phyloP scores from a whole-genome alignment of 2,888 invertebrate species.

The Habrosyne pyritoides region DNA sequence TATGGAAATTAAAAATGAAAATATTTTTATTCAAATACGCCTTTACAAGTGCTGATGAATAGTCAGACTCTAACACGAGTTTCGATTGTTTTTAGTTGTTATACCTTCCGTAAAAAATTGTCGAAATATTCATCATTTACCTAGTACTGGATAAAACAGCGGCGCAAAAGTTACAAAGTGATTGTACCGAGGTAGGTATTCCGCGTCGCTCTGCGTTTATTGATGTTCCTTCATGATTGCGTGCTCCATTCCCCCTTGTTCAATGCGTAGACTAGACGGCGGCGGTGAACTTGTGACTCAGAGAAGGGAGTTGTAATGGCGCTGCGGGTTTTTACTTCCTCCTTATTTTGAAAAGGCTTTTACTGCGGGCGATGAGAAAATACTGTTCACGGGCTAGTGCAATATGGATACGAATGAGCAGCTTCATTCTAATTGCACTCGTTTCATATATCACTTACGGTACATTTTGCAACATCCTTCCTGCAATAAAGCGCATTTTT shows the following conservation, averaged over 20 bases:
- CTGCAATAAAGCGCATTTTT: too few relatives aligned
- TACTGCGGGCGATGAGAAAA: neutral
- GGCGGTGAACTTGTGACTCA: conserved; percentile 4
- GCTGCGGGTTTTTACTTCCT: neutral
- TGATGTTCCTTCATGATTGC: neutral
- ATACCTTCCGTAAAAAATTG: too few relatives aligned
- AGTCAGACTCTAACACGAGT: too few relatives aligned
- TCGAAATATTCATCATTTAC: too few relatives aligned
- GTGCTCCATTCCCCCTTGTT: neutral
- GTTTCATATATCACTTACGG: too few relatives aligned
- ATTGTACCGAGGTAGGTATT: neutral
- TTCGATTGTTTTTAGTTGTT: too few relatives aligned
- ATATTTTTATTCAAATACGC: too few relatives aligned
- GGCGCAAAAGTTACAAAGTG: neutral
- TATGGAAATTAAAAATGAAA: too few relatives aligned
- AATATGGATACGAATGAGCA: neutral
- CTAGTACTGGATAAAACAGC: neutral
- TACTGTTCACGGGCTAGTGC: too few relatives aligned
- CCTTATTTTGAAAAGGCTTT: neutral
- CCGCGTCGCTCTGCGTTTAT: neutral
- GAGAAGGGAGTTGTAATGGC: neutral
- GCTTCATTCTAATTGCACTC: too few relatives aligned
- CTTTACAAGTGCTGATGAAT: too few relatives aligned
- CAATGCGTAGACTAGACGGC: neutral
- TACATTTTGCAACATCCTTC: too few relatives aligned